A percentile compares a stretch with the other conserved stretches of the same genome.
These are phyloP conservation scores for Ectemnius continuus DNA, from an alignment of 2,888 invertebrate genomes.

Conservation along the genomic window DNA sequence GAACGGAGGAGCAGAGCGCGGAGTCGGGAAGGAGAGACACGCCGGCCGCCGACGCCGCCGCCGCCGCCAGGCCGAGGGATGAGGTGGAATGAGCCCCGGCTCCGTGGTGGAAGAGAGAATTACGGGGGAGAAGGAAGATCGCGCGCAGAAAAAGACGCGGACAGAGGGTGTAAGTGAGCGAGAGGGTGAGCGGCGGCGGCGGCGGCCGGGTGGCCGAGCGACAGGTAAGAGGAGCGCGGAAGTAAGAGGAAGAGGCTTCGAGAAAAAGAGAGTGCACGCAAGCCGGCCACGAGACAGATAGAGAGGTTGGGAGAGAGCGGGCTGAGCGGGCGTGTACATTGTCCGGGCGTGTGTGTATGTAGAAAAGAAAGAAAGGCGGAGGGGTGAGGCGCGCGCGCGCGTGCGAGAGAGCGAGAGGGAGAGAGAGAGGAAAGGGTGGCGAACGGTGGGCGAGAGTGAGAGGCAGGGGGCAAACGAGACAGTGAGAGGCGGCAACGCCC, in stretches of 20 bases:
- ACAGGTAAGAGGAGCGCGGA: slow-evolving; percentile 1
- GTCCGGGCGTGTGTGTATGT: slow-evolving; percentile 16
- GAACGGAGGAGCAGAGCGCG: slow-evolving; percentile 28
- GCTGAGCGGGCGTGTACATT: neutral
- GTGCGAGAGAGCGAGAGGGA: slow-evolving; percentile 25
- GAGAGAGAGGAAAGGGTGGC: slow-evolving; percentile 27
- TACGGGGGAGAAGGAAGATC: slow-evolving; percentile 13
- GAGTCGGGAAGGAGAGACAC: slow-evolving; percentile 19
- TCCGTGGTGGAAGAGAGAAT: slow-evolving; percentile 7
- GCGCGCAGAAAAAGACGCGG: slow-evolving; percentile 11
- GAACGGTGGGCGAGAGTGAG: slow-evolving; percentile 15
- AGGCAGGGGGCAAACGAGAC: slow-evolving; percentile 63
- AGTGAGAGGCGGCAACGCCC: slow-evolving; percentile 77
- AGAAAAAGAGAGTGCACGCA: slow-evolving; percentile 37
- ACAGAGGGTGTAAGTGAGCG: slow-evolving; percentile 12
- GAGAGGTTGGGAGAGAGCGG: slow-evolving; percentile 11
- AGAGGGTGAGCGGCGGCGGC: neutral
- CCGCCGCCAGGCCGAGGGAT: neutral
- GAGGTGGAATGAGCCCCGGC: neutral
- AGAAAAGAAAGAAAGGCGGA: slow-evolving; percentile 19
- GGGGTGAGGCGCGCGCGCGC: slow-evolving; percentile 12
- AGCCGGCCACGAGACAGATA: slow-evolving; percentile 10
- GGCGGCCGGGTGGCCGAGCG: neutral
- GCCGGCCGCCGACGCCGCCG: neutral
- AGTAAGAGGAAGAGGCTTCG: slow-evolving; percentile 9